These are phyloP conservation scores for Oceanodroma tethys DNA, from an alignment of 2,113 vertebrate species.

Conservation along the genomic window DNA sequence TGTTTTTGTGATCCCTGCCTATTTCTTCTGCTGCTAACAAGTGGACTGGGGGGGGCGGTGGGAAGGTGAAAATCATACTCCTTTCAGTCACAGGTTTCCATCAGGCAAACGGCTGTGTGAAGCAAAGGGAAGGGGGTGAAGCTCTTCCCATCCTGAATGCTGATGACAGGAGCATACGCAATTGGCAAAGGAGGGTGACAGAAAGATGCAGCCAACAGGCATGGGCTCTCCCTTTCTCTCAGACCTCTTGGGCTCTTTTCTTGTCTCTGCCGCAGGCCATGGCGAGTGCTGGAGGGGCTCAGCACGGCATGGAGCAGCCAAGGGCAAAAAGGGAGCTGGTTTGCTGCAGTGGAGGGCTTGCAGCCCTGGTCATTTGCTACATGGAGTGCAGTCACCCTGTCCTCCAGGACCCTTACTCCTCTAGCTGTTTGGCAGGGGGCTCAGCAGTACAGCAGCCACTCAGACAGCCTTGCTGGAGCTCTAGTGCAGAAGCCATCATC, in stretches of 20 bases:
- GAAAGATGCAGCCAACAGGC: background rate
- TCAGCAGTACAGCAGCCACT: background rate
- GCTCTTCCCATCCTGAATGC: background rate
- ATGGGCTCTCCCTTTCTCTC: background rate
- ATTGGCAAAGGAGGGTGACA: background rate
- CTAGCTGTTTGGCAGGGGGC: rapidly evolving
- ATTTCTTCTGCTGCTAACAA: background rate
- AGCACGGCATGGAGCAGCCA: background rate
- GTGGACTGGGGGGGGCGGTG: background rate
- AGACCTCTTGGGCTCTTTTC: background rate
- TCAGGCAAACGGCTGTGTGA: background rate
- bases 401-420: background rate
- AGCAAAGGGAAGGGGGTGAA: background rate
- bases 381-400: background rate
- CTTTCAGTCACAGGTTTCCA: background rate
- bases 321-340: background rate
- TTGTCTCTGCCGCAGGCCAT: background rate
- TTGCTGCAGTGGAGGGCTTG: background rate
- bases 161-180: background rate
- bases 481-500: background rate
- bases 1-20: background rate
- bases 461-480: background rate
- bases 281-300: background rate
- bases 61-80: background rate
- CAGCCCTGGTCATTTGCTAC: background rate